phyloP scores from a whole-genome alignment of 2,113 vertebrate species.

The Colistium nudipinnis region DNA sequence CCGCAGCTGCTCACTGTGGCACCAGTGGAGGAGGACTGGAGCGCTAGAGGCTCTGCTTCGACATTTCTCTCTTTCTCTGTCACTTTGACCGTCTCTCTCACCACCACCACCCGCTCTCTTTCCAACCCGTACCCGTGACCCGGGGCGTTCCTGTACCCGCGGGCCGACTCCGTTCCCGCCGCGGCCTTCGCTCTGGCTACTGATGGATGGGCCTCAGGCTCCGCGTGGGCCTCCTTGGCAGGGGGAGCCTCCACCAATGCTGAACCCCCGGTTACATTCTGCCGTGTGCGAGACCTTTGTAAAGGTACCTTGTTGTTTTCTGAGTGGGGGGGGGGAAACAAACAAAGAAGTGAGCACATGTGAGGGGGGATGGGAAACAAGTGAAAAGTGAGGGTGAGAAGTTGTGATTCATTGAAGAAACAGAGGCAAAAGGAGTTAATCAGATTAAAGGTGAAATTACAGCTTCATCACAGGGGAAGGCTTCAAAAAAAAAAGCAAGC shows the following conservation, averaged over 20 bases:
- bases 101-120: slow-evolving; percentile 51
- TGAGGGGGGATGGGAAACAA: slow-evolving; percentile 8
- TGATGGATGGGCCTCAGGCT: slow-evolving; percentile 82
- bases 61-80: slow-evolving; percentile 38
- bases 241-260: slow-evolving; percentile 79
- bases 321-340: slow-evolving; percentile 74
- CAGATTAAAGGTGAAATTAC: slow-evolving; percentile 47
- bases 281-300: slow-evolving; percentile 87
- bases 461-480: slow-evolving; percentile 10
- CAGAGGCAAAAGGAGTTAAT: slow-evolving; percentile 48
- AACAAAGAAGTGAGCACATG: slow-evolving; percentile 41
- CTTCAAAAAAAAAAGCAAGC: slow-evolving; percentile 1
- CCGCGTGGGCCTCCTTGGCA: slow-evolving; percentile 86
- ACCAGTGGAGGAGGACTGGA: slow-evolving; percentile 27
- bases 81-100: slow-evolving; percentile 65
- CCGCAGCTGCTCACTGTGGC: slow-evolving; percentile 35
- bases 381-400: slow-evolving; percentile 29
- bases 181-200: slow-evolving; percentile 57
- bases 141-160: slow-evolving; percentile 44
- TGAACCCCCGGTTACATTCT: slow-evolving; percentile 83
- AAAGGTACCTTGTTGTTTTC: slow-evolving; percentile 90
- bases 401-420: slow-evolving; percentile 49
- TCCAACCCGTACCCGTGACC: slow-evolving; percentile 46
- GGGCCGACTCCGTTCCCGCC: slow-evolving; percentile 25
- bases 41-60: slow-evolving; percentile 15